Conservation (phyloP, 2,113 vertebrate species). For the Microtus oregoni region DNA sequence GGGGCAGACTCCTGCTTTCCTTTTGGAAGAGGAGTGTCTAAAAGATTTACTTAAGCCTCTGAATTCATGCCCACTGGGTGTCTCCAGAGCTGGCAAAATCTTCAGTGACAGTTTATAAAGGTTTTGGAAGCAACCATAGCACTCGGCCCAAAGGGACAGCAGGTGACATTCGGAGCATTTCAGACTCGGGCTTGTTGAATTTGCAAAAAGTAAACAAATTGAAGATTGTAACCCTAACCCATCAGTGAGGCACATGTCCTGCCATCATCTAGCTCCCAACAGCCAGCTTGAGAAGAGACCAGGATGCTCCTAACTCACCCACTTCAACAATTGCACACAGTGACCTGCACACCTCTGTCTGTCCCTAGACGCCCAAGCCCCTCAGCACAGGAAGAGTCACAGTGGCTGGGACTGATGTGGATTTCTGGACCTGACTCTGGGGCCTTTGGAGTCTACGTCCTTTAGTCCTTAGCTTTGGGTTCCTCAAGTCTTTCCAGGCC, state of each 20-base stretch:
- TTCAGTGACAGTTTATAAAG: constrained; percentile 78
- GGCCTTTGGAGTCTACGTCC: not conserved
- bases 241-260: accelerated
- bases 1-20: not conserved
- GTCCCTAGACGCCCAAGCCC: too few species aligned
- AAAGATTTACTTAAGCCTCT: constrained; percentile 72
- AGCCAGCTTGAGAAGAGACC: not conserved
- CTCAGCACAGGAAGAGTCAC: accelerated
- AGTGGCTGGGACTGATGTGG: accelerated
- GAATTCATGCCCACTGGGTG: constrained; percentile 74
- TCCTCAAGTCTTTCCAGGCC: not conserved
- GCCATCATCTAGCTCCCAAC: not conserved
- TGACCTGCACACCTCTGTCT: not conserved
- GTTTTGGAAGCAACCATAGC: constrained; percentile 76
- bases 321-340: not conserved
- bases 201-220: constrained; percentile 61
- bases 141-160: constrained; percentile 61
- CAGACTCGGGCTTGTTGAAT: constrained; percentile 27
- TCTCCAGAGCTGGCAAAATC: constrained; percentile 76
- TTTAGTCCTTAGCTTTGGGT: not conserved
- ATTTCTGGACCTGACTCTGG: not conserved
- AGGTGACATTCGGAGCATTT: not conserved
- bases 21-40: constrained; percentile 56
- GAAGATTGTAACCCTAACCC: not conserved
- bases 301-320: accelerated